phyloP scores from a whole-genome alignment of 2,797 vertebrate genomes.

The Catharus ustulatus region DNA sequence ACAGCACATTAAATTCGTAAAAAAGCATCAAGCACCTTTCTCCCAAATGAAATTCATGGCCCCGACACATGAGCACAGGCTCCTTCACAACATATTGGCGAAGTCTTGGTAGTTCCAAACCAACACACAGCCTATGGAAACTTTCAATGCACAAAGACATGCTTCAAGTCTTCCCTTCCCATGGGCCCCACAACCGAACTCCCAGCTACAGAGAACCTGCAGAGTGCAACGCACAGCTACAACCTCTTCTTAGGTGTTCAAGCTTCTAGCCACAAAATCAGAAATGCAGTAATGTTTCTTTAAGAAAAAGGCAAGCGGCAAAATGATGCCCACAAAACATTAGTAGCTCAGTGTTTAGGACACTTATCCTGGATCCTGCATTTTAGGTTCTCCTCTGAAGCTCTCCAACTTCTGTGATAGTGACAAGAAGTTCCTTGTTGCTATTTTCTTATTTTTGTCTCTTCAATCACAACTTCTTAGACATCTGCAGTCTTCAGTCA shows the following conservation, averaged over 20 bases:
- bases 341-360: not conserved
- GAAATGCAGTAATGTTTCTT: not conserved
- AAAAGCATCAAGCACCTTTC: not conserved
- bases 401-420: not conserved
- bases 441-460: not conserved
- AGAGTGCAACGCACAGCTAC: rapidly evolving
- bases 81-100: not conserved
- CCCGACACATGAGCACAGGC: not conserved
- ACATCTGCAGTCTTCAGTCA: not conserved
- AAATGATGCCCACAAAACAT: not conserved
- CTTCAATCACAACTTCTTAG: not conserved
- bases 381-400: not conserved
- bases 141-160: rapidly evolving
- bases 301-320: not conserved
- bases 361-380: not conserved
- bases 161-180: not conserved
- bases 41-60: not conserved
- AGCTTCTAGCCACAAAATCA: not conserved
- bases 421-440: not conserved
- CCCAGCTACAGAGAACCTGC: rapidly evolving
- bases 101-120: not conserved
- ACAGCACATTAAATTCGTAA: not conserved
- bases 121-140: not conserved
- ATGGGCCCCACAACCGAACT: not conserved
- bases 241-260: not conserved